Evolutionary conservation across 1,140 invertebrate genomes (phyloP).

Genomic region (Drosophila watanabei): DNA sequence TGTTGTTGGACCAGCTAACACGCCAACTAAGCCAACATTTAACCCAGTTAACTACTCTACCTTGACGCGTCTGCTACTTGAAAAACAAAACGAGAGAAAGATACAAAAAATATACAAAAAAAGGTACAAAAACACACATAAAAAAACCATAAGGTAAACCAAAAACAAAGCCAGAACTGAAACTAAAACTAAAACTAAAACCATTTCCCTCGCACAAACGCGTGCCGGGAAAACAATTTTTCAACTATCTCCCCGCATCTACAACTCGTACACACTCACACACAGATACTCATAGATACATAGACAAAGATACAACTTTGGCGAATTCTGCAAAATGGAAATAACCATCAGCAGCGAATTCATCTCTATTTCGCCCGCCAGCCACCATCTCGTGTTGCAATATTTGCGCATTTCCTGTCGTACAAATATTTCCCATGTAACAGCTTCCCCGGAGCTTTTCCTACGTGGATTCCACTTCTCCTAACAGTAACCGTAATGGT

Average conservation of each 20-base stretch:
- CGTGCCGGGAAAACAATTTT: conserved; percentile 74
- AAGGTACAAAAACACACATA: not conserved
- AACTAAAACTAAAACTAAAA: conserved; percentile 43
- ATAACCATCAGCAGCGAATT: conserved; percentile 48
- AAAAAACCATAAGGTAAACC: conserved; percentile 19
- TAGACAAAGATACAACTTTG: conserved; percentile 32
- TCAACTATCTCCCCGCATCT: conserved; percentile 54
- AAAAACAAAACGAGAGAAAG: conserved; percentile 11
- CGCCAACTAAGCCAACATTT: conserved; percentile 36
- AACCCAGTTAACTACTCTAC: conserved; percentile 54
- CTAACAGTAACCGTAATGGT: conserved; percentile 26
- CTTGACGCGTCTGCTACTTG: conserved; percentile 42
- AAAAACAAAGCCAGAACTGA: conserved; percentile 13
- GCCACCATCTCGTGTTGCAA: conserved; percentile 41
- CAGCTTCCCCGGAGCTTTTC: conserved; percentile 60
- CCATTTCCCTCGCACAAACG: conserved; percentile 53
- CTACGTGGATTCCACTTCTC: conserved; percentile 43
- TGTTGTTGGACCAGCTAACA: conserved; percentile 1
- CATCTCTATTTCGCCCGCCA: conserved; percentile 25
- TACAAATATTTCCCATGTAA: conserved; percentile 80
- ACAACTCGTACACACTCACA: conserved; percentile 4
- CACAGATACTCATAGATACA: not conserved
- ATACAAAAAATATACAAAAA: not conserved
- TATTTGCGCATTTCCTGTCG: conserved; percentile 80
- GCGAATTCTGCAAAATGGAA: conserved; percentile 42